Evolutionary conservation across 2,113 vertebrate genomes (phyloP).

Genomic region (Jacana jacana): DNA sequence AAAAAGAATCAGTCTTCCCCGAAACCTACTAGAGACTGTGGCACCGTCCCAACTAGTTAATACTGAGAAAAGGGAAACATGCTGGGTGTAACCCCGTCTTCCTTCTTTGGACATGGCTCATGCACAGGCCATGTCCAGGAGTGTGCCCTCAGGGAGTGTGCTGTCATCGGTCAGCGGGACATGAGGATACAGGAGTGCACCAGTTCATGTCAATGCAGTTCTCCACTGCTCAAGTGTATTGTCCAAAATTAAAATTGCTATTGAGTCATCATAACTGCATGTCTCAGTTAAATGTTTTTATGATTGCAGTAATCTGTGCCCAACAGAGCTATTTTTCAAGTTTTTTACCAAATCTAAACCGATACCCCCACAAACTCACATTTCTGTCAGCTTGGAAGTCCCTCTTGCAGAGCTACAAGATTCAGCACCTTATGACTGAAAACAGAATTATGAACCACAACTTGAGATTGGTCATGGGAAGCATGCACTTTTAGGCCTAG

Average conservation of each 20-base stretch:
- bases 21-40: not conserved
- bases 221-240: not conserved
- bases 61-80: not conserved
- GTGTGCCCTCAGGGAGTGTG: not conserved
- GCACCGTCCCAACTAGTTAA: not conserved
- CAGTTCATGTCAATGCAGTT: rapidly evolving
- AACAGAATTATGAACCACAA: not conserved
- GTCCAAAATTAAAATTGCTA: not conserved
- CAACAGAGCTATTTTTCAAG: not conserved
- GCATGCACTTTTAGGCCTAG: not conserved
- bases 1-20: not conserved
- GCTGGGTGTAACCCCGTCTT: rapidly evolving
- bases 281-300: not conserved
- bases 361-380: not conserved
- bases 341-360: not conserved
- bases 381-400: not conserved
- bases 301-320: not conserved
- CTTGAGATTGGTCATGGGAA: not conserved
- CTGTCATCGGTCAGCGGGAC: not conserved
- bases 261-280: not conserved
- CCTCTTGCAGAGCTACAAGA: not conserved
- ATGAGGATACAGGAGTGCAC: not conserved
- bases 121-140: not conserved
- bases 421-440: not conserved
- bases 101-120: not conserved